Evolutionary conservation across 2,797 vertebrate genomes (phyloP), one percentile per base, ranked within the genome.

Genomic region (Alcedo atthis): DNA sequence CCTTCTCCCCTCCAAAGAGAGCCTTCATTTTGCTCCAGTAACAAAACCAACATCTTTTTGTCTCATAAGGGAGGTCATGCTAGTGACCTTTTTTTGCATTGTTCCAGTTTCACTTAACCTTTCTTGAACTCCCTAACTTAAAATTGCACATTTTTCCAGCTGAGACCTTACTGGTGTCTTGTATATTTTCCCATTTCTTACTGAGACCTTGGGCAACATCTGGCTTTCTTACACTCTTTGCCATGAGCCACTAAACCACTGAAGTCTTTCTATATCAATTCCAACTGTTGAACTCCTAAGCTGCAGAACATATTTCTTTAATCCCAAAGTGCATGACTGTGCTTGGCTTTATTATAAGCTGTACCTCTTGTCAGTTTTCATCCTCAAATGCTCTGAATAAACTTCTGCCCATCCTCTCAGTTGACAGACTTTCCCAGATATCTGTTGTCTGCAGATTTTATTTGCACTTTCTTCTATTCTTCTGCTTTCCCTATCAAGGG

Each of bases 351-450:
- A 61, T 88, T 88, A 67, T 70, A 94, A 33, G 20, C 43, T 73
- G 26, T 68, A 42, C 59, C 67, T 94, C 81, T 71, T 73, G 35
- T 88, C 70, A 63, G 78, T 90, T 91, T 84, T 79, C 87, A 70
- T 81, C 78, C 63, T 90, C 53, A 57, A 19, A 73, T 81, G 28
- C 79, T 90, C 55, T 59, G 40, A 81, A 42, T 79, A 73, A 33
- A 7, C 63, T 75, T 79, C 51, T 79, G 67, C 75, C 70, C 74
- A 33, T 90, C 45, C 28, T 58, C 67, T 45, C 63, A 69, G 59
- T 15, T 92, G 93, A 91, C 48, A 91, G 78, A 70, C 67, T 69
- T 95, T 94, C 92, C 93, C 93, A 92, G 67, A 77, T 93, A 32
- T 91, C 48, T 76, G 35, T 63, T 76, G 46, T 73, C 85, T 94